Base-by-base conservation (phyloP, 2,888 invertebrate species). In the Drosophila diplacantha region DNA sequence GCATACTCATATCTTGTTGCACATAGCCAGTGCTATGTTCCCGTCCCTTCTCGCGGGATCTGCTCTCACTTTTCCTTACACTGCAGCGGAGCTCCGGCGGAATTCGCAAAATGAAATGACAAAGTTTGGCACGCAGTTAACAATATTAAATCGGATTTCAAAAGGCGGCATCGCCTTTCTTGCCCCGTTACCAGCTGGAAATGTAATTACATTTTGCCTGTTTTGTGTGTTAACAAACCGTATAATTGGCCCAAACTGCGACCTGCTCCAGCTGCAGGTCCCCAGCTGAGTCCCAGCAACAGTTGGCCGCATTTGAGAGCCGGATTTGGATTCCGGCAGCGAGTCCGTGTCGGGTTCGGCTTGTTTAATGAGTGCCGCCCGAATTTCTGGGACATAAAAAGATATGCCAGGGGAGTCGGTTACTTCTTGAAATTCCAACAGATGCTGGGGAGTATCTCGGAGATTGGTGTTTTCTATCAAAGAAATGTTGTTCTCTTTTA, bases 111-210 rank as follows among this genome's bases (percentile, higher is more conserved):
- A 81, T 73, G 68, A 79, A 81, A 81, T 83, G 80, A 81, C 83
- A 81, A 81, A 81, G 79, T 81, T 81, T 80, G 72, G 78, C 83
- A 77, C 83, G 73, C 79, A 74, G 80, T 79, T 83, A 83, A 81
- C 80, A 81, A 76, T 83, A 81, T 81, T 83, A 81, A 81, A 83
- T 81, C 83, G 71, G 83, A 81, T 81, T 81, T 79, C 80, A 73
- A 81, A 83, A 61, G 68, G 49, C 44, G 52, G 50, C 50, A 37
- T 46, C 61, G 38, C 50, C 39, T 60, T 65, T 32, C 49, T 43
- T 20, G 16, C 53, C 64, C 56, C 59, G 37, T 53, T 58, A 60
- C 34, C 74, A 66, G 67, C 66, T 65, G 62, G 72, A 78, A 81
- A 74, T 81, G 78, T 81, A 81, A 81, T 81, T 81, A 83, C 80